A percentile compares a stretch with the other conserved stretches of the same genome.
phyloP scores from a whole-genome alignment of 2,797 vertebrate species.

The Pteropus rufus region DNA sequence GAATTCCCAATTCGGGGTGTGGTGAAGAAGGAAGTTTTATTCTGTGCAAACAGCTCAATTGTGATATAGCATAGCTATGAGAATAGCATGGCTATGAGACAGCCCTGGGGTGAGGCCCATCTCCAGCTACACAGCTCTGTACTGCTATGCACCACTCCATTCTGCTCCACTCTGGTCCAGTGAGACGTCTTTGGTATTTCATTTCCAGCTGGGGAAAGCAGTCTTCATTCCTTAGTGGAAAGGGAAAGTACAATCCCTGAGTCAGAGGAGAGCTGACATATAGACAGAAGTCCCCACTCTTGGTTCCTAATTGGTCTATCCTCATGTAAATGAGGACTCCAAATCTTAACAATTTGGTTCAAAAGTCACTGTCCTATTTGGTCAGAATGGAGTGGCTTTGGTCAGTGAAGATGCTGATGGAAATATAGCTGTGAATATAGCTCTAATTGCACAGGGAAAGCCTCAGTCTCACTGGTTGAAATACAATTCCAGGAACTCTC shows the following conservation, averaged over 20 bases:
- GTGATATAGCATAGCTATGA: not conserved
- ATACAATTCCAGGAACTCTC: not conserved
- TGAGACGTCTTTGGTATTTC: not conserved
- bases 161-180: no score
- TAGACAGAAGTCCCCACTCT: not conserved
- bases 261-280: not conserved
- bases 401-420: not conserved
- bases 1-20: no score
- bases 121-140: not conserved
- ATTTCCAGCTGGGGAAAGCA: not conserved
- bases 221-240: not conserved
- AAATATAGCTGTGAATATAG: not conserved
- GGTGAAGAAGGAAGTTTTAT: not conserved
- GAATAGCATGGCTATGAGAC: not conserved
- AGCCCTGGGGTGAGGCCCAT: not conserved
- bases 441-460: not conserved
- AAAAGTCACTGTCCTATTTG: not conserved
- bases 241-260: not conserved
- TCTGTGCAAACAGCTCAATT: not conserved
- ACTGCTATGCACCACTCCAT: not conserved
- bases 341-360: not conserved
- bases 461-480: not conserved
- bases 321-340: not conserved
- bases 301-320: not conserved
- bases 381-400: not conserved